phyloP scores from a whole-genome alignment of 1,140 invertebrate genomes.

The Grapholita molesta region DNA sequence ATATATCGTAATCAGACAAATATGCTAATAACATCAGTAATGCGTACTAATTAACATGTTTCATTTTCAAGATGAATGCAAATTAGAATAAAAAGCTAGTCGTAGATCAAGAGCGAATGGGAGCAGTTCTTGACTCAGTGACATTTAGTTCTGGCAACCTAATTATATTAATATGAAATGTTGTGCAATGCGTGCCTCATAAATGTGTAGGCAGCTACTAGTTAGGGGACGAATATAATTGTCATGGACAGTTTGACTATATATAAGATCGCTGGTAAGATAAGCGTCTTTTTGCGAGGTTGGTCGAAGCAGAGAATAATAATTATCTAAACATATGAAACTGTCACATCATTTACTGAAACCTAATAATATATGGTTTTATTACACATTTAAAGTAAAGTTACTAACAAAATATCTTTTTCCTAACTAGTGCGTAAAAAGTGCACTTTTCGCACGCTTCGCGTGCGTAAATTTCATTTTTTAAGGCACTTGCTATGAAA shows the following conservation, averaged over 20 bases:
- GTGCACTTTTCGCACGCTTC: no score
- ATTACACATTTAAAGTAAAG: no score
- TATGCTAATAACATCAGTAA: constrained; percentile 8
- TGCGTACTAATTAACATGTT: constrained; percentile 7
- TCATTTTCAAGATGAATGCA: constrained; percentile 12
- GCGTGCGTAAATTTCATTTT: no score
- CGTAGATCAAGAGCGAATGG: constrained; percentile 26
- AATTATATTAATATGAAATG: constrained; percentile 35
- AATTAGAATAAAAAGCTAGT: constrained; percentile 16
- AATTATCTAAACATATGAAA: neutral
- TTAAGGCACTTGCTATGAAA: no score
- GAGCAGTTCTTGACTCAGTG: constrained; percentile 33
- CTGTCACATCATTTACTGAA: no score
- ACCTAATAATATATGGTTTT: no score
- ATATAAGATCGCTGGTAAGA: neutral
- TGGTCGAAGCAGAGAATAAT: neutral
- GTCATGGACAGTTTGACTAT: neutral
- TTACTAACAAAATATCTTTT: no score
- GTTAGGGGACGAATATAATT: constrained; percentile 32
- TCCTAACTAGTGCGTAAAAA: no score
- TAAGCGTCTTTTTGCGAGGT: neutral
- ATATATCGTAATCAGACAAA: constrained; percentile 17
- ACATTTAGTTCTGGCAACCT: constrained; percentile 37
- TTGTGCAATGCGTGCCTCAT: constrained; percentile 27
- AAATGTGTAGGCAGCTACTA: constrained; percentile 27